Conservation (phyloP, 2,113 vertebrate species). For the Tachycineta bicolor region DNA sequence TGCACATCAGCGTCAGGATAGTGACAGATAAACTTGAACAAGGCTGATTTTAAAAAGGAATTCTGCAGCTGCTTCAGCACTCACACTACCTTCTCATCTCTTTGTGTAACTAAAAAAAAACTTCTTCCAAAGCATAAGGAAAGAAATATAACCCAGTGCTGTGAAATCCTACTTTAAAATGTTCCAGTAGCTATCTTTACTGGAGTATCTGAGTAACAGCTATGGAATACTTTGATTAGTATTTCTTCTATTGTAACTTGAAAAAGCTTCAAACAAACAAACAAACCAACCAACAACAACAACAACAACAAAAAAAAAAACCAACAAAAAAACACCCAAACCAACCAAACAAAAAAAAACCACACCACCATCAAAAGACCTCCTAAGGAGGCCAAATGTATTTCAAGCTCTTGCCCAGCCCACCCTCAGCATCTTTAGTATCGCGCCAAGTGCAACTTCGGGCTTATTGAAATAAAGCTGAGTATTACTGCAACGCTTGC, state of each 20-base stretch:
- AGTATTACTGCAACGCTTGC: neutral
- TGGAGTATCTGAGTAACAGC: neutral
- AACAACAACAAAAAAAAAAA: no score
- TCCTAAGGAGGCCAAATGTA: neutral
- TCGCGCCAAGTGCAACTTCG: fast-evolving
- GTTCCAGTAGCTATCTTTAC: neutral
- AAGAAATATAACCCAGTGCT: neutral
- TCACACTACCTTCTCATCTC: neutral
- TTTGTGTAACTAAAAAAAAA: neutral
- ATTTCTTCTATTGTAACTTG: neutral
- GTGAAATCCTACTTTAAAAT: neutral
- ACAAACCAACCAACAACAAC: no score
- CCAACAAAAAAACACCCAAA: no score
- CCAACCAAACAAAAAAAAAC: no score
- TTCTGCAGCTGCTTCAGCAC: neutral
- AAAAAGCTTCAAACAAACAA: neutral
- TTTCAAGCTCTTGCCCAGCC: neutral
- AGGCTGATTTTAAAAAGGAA: neutral
- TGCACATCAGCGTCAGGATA: neutral
- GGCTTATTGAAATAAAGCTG: neutral
- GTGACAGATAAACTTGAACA: neutral
- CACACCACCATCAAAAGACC: neutral
- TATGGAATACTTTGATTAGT: neutral
- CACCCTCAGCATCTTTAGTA: neutral
- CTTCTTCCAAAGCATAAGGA: neutral